These are phyloP conservation scores for Synergus laeviventris DNA, from an alignment of 2,888 invertebrate genomes.

Conservation along the genomic window DNA sequence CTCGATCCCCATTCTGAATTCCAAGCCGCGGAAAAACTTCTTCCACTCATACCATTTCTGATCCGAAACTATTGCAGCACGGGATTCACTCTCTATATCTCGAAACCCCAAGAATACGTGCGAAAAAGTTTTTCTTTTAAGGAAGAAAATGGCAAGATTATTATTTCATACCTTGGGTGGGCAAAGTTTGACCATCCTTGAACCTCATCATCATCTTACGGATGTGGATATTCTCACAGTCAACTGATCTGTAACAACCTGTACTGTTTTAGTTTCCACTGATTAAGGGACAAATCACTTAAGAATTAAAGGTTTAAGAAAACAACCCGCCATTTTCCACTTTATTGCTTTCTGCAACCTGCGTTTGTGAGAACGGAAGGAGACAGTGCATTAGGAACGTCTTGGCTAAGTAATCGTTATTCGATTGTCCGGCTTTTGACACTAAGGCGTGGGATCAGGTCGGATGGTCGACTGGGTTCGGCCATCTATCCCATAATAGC, in stretches of 20 bases:
- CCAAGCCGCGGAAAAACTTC: conserved; percentile 36
- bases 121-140: conserved; percentile 11
- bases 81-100: conserved; percentile 31
- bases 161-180: background rate
- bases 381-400: background rate
- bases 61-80: conserved; percentile 15
- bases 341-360: background rate
- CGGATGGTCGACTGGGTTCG: conserved; percentile 50
- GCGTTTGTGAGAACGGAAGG: background rate
- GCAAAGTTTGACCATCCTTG: conserved; percentile 4
- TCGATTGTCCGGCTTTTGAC: conserved; percentile 61
- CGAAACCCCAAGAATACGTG: conserved; percentile 29
- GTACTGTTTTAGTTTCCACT: no score
- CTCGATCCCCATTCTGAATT: conserved; percentile 40
- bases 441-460: conserved; percentile 67
- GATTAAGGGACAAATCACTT: background rate
- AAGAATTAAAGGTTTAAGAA: background rate
- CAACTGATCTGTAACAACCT: no score
- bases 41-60: conserved; percentile 10
- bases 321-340: background rate
- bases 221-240: background rate
- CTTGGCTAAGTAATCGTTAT: conserved; percentile 56
- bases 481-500: conserved; percentile 56
- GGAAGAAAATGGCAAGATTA: conserved; percentile 3
- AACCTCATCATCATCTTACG: background rate